Evolutionary conservation across 2,888 invertebrate species (phyloP), one percentile per base, ranked within the genome.

Genomic region (Cynaeus angustus): DNA sequence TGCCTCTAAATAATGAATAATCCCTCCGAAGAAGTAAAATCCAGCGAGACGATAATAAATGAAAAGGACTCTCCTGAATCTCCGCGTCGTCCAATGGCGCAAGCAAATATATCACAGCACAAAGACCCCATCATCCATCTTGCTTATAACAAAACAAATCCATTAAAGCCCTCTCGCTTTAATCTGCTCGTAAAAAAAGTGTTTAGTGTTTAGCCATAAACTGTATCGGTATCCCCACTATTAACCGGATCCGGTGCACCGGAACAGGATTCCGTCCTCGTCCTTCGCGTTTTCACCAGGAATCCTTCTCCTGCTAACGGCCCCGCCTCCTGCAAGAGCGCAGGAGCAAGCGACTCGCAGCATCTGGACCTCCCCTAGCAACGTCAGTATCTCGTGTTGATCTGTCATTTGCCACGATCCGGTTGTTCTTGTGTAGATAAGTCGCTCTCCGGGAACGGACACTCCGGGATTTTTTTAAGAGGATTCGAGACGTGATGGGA

Each of bases 181-280:
- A 82, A 83, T 82, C 83, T 77, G 76, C 76, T 79, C 83, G 76
- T 82, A 82, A 84, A 83, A 81, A 84, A 83, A 84, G 81, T 83
- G 83, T 84, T 84, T 83, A 83, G 82, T 80, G 83, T 83, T 84
- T 83, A 82, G 81, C 81, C 83, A 82, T 84, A 84, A 84, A 84
- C 82, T 83, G 83, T 83, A 83, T 83, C 82, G 81, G 83, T 81
- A 82, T 82, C 77, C 78, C 82, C 81, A 79, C 81, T 79, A 79
- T 80, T 80, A 80, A 80, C 79, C 77, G 72, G 78, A 78, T 79
- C 80, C 80, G 79, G 79, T 75, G 77, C 79, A 76, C 77, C 78
- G 78, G 74, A 77, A 72, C 59, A 50, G 64, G 66, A 66, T 73
- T 28, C 58, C 59, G 55, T 75, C 75, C 73, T 70, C 64, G 50